A percentile compares a stretch with the other conserved stretches of the same genome.
Conservation (phyloP, 2,113 vertebrate genomes). For the Promerops cafer region DNA sequence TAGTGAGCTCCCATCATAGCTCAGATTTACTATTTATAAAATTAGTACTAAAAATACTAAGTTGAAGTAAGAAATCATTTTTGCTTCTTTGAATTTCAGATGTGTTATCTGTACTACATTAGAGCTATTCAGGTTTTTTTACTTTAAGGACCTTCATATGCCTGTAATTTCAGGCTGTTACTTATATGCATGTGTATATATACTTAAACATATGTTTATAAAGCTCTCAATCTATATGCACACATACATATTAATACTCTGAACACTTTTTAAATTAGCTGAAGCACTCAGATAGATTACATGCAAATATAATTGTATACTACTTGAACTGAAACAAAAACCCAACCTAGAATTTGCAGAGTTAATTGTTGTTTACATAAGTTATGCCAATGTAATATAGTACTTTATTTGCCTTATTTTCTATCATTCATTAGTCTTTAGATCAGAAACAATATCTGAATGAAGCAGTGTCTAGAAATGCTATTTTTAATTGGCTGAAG, state of each 20-base stretch:
- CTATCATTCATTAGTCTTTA: not conserved
- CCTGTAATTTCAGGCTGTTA: not conserved
- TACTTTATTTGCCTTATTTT: not conserved
- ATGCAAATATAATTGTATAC: not conserved
- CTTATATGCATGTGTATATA: not conserved
- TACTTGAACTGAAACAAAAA: not conserved
- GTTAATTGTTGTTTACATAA: not conserved
- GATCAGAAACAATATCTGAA: not conserved
- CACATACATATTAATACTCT: not conserved
- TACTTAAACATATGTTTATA: not conserved
- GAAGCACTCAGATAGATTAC: not conserved
- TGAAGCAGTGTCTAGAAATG: conserved; percentile 26
- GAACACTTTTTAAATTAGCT: not conserved
- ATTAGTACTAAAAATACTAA: not conserved
- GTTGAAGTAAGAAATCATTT: not conserved
- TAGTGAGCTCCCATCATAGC: not conserved
- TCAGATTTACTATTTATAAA: not conserved
- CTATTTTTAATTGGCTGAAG: conserved; percentile 33
- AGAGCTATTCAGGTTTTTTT: not conserved
- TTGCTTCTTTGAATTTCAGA: not conserved
- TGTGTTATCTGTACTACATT: not conserved
- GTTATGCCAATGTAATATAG: not conserved
- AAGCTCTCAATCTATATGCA: not conserved
- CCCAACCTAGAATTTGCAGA: not conserved
- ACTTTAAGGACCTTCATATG: not conserved